Evolutionary conservation across 1,140 invertebrate species (phyloP), one percentile per base, ranked within the genome.

Genomic region (Hylaeus anthracinus): DNA sequence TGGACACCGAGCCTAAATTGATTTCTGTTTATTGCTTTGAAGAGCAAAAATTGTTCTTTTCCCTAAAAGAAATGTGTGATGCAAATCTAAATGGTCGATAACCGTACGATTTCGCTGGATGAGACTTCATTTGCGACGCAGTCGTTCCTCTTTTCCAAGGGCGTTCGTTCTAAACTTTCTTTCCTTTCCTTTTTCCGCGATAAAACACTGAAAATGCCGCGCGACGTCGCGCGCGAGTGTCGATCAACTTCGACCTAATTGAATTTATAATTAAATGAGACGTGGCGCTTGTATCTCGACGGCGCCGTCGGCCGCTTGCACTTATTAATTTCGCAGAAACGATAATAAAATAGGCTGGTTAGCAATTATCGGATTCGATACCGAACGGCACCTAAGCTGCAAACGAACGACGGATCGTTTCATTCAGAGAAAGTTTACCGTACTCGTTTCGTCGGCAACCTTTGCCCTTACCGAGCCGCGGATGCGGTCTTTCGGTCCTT

Each of bases 401-500:
- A 10, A 26, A n/a, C 10, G 14, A 10, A 1, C 61, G 45, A 14
- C 6, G 65, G 83, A 5, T 73, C 56, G 66, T 39, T 61, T 58
- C 82, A 87, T 87, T 86, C 82, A 87, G 78, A 81, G 81, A 87
- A 87, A 84, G 70, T 80, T 41, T 79, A 65, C 67, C 83, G 75
- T 86, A 82, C 70, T 83, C 74, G 81, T 87, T 86, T 86, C 78
- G 72, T 41, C 43, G 43, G 70, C 67, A 79, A 87, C 74, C 86
- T 87, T 77, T 86, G 82, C 73, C 81, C 82, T 81, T 81, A 72
- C 37, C 81, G 71, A 82, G 85, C 72, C 65, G 61, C 86, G 78
- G 85, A 81, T 83, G 66, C 77, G 81, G 51, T 61, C 60, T 45
- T 55, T 45, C 37, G 51, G 5, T 73, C 71, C 85, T 87, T 87